Evolutionary conservation across 2,113 vertebrate genomes (phyloP).

Genomic region (Thalassoma bifasciatum): DNA sequence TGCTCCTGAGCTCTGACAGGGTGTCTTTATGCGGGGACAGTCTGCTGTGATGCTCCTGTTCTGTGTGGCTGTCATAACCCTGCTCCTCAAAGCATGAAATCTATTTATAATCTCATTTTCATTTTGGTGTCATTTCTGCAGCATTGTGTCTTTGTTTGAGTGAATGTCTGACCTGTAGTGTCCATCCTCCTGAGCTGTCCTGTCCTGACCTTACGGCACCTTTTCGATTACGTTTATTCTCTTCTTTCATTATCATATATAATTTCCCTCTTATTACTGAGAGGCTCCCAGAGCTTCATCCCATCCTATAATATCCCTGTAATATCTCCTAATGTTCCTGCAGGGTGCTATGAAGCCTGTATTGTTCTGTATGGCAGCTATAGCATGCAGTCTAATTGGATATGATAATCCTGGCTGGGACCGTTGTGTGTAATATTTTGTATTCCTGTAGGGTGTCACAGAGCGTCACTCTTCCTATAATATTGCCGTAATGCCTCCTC

Average conservation of each 20-base stretch:
- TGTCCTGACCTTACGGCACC: constrained; percentile 56
- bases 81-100: not conserved
- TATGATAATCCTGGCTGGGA: constrained; percentile 17
- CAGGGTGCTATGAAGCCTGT: constrained; percentile 25
- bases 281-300: not conserved
- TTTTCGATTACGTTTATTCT: constrained; percentile 30
- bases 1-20: constrained; percentile 1
- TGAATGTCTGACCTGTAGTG: too few species aligned
- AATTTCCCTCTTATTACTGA: not conserved
- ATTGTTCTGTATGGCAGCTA: constrained; percentile 6
- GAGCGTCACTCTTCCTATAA: not conserved
- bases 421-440: constrained; percentile 3
- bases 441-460: constrained; percentile 32
- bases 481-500: constrained; percentile 10
- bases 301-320: not conserved
- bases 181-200: not conserved
- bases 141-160: not conserved
- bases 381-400: constrained; percentile 16
- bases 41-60: not conserved
- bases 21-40: not conserved
- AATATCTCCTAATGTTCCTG: constrained; percentile 27
- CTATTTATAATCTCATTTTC: too few species aligned
- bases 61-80: not conserved
- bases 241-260: constrained; percentile 4
- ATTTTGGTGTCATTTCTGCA: not conserved